Evolutionary conservation across 2,113 vertebrate species (phyloP), one percentile per base, ranked within the genome.

Genomic region (Megalops atlanticus): DNA sequence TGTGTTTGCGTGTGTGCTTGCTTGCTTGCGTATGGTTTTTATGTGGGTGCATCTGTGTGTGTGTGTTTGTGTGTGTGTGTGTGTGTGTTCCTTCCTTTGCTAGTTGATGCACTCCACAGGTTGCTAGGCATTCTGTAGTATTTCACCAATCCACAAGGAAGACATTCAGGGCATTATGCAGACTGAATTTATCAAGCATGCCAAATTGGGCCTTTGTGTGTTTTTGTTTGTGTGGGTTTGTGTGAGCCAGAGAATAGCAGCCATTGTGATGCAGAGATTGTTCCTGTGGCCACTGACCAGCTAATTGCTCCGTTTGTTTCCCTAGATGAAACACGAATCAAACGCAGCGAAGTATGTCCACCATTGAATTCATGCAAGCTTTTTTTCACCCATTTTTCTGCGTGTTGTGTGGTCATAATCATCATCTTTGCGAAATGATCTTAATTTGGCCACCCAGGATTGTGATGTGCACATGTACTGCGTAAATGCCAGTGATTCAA

Each of bases 281-380:
- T 78, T 91, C 89, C 73, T 84, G 87, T 69, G 84, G 84, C 86
- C 38, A 82, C 85, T 87, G 87, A 91, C 84, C 86, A 78, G 80
- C 87, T 92, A 92, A 94, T 94, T 91, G 90, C 83, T 85, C 86
- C 82, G 84, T 89, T 90, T 90, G 84, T 85, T 43, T 85, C 77
- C 77, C 24, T 78, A 81, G 84, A 88, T 73, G 72, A 81, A 88
- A 88, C 77, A 82, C 84, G 92, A 88, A 91, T 79, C 70, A 74
- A 69, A 38, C 82, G 64, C 84, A 84, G 86, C 86, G 80, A 88
- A 88, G 87, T 84, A 85, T 82, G 87, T 90, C 87, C 83, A 77
- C 86, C 71, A 74, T 85, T 88, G 86, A 90, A 85, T 87, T 43
- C 73, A 5, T 74, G 21, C 35, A 11, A 24, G 58, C 69, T 73